Evolutionary conservation across 2,888 invertebrate genomes (phyloP).

Genomic region (Noctua pronuba): DNA sequence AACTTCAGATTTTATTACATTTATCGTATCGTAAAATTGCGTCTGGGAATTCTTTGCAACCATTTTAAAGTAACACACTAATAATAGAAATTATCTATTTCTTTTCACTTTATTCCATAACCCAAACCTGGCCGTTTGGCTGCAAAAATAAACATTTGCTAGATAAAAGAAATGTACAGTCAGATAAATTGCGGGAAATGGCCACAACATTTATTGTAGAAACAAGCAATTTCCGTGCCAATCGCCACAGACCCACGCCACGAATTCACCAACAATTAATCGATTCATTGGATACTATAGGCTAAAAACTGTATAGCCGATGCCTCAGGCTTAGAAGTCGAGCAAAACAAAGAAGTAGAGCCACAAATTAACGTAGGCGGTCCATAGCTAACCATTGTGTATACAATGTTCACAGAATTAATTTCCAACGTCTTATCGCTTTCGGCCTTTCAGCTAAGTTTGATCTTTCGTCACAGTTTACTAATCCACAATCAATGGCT

Average conservation of each 20-base stretch:
- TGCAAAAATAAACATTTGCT: constrained; percentile 46
- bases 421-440: constrained; percentile 56
- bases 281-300: constrained; percentile 47
- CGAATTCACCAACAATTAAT: constrained; percentile 58
- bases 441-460: constrained; percentile 51
- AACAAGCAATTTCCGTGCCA: constrained; percentile 61
- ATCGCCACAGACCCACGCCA: constrained; percentile 53
- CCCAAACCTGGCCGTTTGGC: constrained; percentile 20
- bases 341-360: constrained; percentile 35
- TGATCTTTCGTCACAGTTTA: constrained; percentile 60
- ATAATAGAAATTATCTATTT: constrained; percentile 4
- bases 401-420: constrained; percentile 44
- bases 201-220: constrained; percentile 45
- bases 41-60: constrained; percentile 13
- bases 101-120: constrained; percentile 34
- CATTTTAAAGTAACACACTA: constrained; percentile 7
- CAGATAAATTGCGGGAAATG: constrained; percentile 45
- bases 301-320: constrained; percentile 27
- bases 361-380: constrained; percentile 29
- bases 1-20: constrained; percentile 25
- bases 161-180: constrained; percentile 50
- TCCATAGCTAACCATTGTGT: constrained; percentile 46
- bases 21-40: constrained; percentile 10
- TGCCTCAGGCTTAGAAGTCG: constrained; percentile 24
- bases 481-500: constrained; percentile 56